A percentile compares a stretch with the other conserved stretches of the same genome.
Evolutionary conservation across 2,113 vertebrate genomes (phyloP).

Genomic region (Mus spicilegus): DNA sequence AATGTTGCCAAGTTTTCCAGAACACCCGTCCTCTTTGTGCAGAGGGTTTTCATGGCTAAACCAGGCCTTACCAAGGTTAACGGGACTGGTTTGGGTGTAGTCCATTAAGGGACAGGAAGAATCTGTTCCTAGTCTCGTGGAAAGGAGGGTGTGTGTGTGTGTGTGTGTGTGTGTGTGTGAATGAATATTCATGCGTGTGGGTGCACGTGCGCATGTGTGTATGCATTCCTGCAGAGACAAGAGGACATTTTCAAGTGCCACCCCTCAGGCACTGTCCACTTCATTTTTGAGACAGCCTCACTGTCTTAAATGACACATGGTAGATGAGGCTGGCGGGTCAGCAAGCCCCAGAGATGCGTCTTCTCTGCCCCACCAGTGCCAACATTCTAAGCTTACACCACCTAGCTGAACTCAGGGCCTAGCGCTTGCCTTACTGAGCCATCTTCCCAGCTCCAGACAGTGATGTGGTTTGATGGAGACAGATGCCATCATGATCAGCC

Average conservation of each 20-base stretch:
- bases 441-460: neutral
- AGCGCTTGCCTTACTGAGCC: neutral
- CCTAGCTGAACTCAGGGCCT: neutral
- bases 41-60: neutral
- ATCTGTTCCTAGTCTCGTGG: neutral
- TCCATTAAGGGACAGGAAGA: neutral
- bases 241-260: neutral
- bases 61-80: neutral
- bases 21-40: neutral
- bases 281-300: neutral
- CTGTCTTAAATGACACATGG: neutral
- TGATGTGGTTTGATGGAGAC: neutral
- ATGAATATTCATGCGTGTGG: neutral
- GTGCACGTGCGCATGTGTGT: accelerated
- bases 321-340: neutral
- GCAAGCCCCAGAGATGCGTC: neutral
- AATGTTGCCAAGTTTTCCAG: neutral
- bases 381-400: neutral
- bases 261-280: neutral
- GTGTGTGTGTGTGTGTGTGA: neutral
- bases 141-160: neutral
- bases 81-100: neutral
- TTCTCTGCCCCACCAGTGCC: neutral
- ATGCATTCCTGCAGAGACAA: neutral
- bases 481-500: neutral